Percentiles rank a stretch among this genome's conserved stretches.
Conservation (phyloP, 2,888 invertebrate species). For the Drosophila anomalata region DNA sequence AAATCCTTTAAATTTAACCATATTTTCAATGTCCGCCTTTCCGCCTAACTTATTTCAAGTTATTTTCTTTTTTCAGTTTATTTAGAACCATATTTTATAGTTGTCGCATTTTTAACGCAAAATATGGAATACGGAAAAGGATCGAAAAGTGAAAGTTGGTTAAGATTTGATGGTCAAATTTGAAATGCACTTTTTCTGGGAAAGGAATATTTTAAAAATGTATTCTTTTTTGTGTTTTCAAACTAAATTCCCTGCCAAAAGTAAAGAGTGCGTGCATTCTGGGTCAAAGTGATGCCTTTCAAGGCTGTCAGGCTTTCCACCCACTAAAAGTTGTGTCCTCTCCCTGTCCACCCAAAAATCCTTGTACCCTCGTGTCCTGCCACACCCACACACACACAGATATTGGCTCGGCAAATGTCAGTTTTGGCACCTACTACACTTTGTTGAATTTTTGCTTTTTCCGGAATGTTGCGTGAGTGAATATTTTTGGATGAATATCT, state of each 20-base stretch:
- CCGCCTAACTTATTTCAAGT: slow-evolving; percentile 9
- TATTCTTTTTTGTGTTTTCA: not conserved
- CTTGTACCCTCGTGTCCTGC: not conserved
- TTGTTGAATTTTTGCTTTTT: slow-evolving; percentile 41
- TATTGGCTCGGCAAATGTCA: slow-evolving; percentile 63
- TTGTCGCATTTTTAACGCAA: slow-evolving; percentile 13
- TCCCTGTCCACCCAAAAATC: slow-evolving; percentile 26
- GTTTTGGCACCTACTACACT: slow-evolving; percentile 67
- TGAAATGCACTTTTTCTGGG: not conserved
- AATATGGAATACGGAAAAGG: not conserved
- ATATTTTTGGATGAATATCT: slow-evolving; percentile 58
- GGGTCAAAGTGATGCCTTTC: slow-evolving; percentile 46
- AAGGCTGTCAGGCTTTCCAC: slow-evolving; percentile 63
- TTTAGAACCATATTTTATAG: slow-evolving; percentile 36
- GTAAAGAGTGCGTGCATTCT: slow-evolving; percentile 15
- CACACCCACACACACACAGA: slow-evolving; percentile 14
- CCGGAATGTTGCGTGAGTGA: slow-evolving; percentile 39
- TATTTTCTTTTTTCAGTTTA: slow-evolving; percentile 25
- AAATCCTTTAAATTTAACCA: slow-evolving; percentile 47
- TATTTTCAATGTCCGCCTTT: slow-evolving; percentile 26
- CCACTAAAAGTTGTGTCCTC: slow-evolving; percentile 54
- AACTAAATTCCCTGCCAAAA: not conserved
- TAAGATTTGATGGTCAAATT: not conserved
- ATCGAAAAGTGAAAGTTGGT: not conserved
- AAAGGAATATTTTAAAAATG: not conserved